Percentiles rank a stretch among this genome's conserved stretches.
phyloP scores from a whole-genome alignment of 2,113 vertebrate species.

The Chelonoidis abingdonii region DNA sequence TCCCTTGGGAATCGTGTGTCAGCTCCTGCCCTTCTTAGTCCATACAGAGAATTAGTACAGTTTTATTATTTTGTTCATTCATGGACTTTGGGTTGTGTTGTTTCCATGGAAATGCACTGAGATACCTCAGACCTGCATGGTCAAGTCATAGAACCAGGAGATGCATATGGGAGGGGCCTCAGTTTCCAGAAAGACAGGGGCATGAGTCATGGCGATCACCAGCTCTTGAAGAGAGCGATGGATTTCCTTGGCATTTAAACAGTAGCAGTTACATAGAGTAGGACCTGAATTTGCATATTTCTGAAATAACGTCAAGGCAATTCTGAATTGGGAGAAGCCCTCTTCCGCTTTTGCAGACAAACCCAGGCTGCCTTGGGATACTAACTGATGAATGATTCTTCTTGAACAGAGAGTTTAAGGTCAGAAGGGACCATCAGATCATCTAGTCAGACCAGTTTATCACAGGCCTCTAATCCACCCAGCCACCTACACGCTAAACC shows the following conservation, averaged over 20 bases:
- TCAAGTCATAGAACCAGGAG: background rate
- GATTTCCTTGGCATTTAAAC: background rate
- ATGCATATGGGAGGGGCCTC: fast-evolving
- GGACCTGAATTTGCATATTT: background rate
- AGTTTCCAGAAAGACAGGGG: background rate
- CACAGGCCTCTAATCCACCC: background rate
- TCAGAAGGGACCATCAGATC: background rate
- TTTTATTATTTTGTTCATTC: background rate
- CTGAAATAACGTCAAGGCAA: background rate
- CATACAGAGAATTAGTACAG: background rate
- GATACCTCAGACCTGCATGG: background rate
- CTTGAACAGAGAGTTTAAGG: background rate
- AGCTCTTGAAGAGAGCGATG: background rate
- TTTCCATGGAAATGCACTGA: background rate
- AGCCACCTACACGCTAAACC: background rate
- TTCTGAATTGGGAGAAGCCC: background rate
- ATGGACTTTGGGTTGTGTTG: background rate
- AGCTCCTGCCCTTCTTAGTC: background rate
- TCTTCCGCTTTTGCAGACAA: background rate
- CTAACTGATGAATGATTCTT: background rate
- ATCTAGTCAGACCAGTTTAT: background rate
- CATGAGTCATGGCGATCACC: fast-evolving
- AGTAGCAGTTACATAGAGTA: background rate
- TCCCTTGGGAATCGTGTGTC: fast-evolving
- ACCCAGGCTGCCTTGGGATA: background rate